A percentile compares a stretch with the other conserved stretches of the same genome.
Conservation (phyloP, 2,113 vertebrate species). For the Paramormyrops kingsleyae region DNA sequence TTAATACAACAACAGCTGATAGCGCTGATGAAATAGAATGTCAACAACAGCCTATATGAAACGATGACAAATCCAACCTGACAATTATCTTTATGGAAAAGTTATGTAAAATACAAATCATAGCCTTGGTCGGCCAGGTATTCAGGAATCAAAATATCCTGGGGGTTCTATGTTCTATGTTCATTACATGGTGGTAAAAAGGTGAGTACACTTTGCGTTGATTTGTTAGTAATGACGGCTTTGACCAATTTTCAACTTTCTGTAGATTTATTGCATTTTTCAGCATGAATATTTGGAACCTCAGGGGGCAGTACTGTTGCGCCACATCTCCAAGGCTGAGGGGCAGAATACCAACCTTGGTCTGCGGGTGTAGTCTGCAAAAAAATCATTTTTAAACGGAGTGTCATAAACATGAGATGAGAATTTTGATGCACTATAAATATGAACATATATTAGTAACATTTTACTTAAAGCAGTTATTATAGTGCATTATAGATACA, state of each 20-base stretch:
- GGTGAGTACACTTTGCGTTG: neutral
- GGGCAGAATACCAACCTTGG: neutral
- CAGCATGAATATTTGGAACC: neutral
- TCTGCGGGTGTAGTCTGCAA: neutral
- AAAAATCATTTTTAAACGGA: neutral
- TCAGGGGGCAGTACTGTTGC: neutral
- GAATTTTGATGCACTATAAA: neutral
- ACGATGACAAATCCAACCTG: neutral
- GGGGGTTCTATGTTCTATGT: neutral
- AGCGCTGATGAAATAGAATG: neutral
- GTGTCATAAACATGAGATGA: neutral
- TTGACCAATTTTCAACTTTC: neutral
- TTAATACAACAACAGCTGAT: neutral
- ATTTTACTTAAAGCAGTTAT: no score
- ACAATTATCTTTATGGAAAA: neutral
- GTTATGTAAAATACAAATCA: neutral
- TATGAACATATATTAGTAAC: neutral
- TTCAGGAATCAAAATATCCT: neutral
- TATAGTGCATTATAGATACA: no score
- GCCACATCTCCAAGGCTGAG: neutral
- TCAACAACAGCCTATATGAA: neutral
- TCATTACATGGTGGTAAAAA: neutral
- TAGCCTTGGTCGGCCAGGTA: neutral
- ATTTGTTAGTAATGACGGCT: neutral
- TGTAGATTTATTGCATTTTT: neutral